Conservation (phyloP, 2,113 vertebrate species). For the Turnix velox region DNA sequence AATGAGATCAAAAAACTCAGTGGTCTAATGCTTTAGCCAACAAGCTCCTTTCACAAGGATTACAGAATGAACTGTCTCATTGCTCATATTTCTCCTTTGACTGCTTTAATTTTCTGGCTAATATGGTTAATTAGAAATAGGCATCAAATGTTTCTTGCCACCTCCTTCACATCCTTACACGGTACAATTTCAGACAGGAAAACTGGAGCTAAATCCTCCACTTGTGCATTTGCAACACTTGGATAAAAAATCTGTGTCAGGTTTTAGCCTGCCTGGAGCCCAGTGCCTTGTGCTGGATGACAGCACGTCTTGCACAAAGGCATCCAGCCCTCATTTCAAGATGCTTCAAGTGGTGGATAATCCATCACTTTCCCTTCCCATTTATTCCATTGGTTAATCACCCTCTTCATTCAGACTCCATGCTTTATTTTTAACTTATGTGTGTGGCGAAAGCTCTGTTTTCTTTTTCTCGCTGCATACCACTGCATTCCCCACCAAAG, state of each 20-base stretch:
- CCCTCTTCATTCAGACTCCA: background rate
- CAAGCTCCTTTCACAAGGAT: background rate
- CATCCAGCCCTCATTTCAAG: background rate
- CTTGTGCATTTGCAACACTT: background rate
- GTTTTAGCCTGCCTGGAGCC: background rate
- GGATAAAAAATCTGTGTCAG: background rate
- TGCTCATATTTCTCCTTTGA: background rate
- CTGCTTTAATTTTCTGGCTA: background rate
- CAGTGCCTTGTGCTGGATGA: background rate
- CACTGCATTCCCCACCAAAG: background rate
- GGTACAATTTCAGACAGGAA: background rate
- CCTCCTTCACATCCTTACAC: background rate
- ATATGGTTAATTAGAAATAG: background rate
- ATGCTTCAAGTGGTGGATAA: constrained; percentile 14
- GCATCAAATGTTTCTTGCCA: background rate
- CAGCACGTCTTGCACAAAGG: background rate
- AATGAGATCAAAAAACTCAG: background rate
- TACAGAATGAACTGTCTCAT: background rate
- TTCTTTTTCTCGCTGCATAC: background rate
- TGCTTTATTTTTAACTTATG: constrained; percentile 11
- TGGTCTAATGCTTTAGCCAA: background rate
- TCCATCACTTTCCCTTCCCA: background rate
- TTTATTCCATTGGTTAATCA: background rate
- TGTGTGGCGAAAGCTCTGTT: background rate
- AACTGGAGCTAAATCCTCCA: background rate